Evolutionary conservation across 2,888 invertebrate genomes (phyloP), one percentile per base, ranked within the genome.

Genomic region (Parochlus steinenii): DNA sequence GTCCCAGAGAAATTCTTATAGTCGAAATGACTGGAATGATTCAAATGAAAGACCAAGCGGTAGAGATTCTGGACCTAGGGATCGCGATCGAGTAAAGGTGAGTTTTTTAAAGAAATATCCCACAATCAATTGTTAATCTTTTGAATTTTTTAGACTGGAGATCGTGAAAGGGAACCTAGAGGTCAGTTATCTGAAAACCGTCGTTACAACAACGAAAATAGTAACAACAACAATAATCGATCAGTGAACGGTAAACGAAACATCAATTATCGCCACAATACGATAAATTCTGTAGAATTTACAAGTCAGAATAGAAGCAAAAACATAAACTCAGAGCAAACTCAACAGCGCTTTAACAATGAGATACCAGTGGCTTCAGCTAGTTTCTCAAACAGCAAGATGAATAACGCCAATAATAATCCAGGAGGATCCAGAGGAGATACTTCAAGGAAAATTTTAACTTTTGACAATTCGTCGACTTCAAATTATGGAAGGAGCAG

Each of bases 221-320:
- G 15, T 25, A 31, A n/a, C 32, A 34, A 12, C 19, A 36, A 18
- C 28, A 33, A 18, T 36, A 39, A 30, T 17, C 31, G 33, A 10
- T 31, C 24, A 28, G 34, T 34, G 5, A 39, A 41, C 29, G 40
- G 36, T 7, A 37, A 38, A 22, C 39, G 42, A 8, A 24, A 22
- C 12, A 25, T 32, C 6, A 32, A 35, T n/a, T 29, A 26, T 4
- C 31, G 31, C 17, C 38, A 39, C 17, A 34, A 34, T 20, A 34
- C n/a, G n/a, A n/a, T n/a, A n/a, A n/a, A n/a, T n/a, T n/a, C n/a
- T n/a, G n/a, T 57, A 47, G 58, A 58, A 37, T 56, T 56, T 34
- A 58, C 56, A 35, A 55, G 43, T 38, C 45, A 44, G 37, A 49
- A 36, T 34, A 33, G 42, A n/a, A n/a, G n/a, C 11, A 42, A 39